These are phyloP conservation scores for Myotis davidii DNA, from an alignment of 2,113 vertebrate genomes.

Conservation along the genomic window DNA sequence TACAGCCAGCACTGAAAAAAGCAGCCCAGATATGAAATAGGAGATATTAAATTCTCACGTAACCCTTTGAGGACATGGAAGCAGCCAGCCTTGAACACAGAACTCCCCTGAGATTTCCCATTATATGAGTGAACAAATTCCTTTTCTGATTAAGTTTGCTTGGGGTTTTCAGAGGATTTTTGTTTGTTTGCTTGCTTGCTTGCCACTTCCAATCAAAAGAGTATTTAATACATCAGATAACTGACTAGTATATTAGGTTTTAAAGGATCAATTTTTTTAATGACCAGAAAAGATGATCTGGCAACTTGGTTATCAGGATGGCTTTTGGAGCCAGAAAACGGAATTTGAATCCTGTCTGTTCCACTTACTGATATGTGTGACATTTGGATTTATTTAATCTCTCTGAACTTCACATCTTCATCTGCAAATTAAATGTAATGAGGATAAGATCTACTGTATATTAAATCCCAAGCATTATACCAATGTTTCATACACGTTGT, in stretches of 20 bases:
- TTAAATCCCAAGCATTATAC: neutral
- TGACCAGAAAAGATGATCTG: neutral
- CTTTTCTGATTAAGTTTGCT: neutral
- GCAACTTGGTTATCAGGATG: neutral
- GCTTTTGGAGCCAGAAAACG: neutral
- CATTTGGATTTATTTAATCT: neutral
- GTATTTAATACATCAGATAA: neutral
- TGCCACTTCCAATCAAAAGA: neutral
- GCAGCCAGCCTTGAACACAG: neutral
- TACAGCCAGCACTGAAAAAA: neutral
- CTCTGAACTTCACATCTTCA: neutral
- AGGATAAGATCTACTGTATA: neutral
- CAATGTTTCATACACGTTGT: neutral
- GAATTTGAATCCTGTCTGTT: neutral
- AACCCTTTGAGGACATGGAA: neutral
- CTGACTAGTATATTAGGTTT: neutral
- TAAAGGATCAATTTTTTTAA: neutral
- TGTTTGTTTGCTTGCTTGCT: neutral
- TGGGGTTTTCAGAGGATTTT: neutral
- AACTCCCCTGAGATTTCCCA: neutral
- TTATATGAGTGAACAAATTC: neutral
- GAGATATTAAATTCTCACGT: neutral
- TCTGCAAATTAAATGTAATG: neutral
- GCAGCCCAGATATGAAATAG: neutral
- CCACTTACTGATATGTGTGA: neutral